A percentile compares a stretch with the other conserved stretches of the same genome.
phyloP scores from a whole-genome alignment of 2,888 invertebrate genomes.

The Chrysomela aeneicollis region DNA sequence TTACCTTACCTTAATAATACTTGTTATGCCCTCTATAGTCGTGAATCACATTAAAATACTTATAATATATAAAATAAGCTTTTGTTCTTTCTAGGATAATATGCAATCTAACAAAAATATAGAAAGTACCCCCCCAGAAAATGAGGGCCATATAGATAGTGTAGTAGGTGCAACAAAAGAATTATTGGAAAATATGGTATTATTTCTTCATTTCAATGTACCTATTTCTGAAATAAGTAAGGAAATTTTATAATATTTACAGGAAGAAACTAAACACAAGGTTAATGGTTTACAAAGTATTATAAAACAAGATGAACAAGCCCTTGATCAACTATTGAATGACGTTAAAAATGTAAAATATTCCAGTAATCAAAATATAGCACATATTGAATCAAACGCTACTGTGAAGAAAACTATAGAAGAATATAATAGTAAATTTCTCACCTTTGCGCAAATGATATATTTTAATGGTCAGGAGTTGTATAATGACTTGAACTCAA shows the following conservation, averaged over 20 bases:
- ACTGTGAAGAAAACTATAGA: background rate
- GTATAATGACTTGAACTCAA: background rate
- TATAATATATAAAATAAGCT: too few relatives aligned
- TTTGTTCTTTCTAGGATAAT: background rate
- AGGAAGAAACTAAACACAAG: background rate
- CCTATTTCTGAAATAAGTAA: background rate
- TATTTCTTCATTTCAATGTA: background rate
- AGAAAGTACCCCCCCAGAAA: background rate
- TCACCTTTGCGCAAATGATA: background rate
- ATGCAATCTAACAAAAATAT: background rate
- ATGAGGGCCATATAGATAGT: background rate
- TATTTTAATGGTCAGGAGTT: background rate
- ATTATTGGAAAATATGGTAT: background rate
- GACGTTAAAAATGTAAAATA: background rate
- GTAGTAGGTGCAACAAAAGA: background rate
- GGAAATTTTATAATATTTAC: background rate
- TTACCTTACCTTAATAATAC: too few relatives aligned
- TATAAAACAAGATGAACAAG: background rate
- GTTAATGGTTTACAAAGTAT: background rate
- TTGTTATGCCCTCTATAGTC: too few relatives aligned
- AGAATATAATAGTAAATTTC: background rate
- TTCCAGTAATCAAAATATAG: background rate
- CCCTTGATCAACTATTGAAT: background rate
- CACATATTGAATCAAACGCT: background rate
- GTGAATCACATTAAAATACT: too few relatives aligned